Evolutionary conservation across 2,797 vertebrate species (phyloP), one percentile per base, ranked within the genome.

Genomic region (Octomys mimax): DNA sequence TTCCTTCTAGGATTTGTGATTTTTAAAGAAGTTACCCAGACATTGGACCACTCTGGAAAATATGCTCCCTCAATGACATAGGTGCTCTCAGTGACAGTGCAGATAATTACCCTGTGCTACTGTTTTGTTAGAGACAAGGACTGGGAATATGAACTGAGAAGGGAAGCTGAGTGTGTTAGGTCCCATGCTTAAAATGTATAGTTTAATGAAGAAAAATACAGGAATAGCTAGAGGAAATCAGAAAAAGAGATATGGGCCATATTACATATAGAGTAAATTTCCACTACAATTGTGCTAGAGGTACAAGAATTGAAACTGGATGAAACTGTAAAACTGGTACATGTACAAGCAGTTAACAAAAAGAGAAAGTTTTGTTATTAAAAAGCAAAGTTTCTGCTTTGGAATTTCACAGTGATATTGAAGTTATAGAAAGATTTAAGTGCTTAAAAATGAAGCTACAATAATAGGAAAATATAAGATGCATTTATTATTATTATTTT

Each of bases 341-440:
- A n/a, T 90, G 49, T 71, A 75, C 75, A 89, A 94, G 59, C 36
- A 94, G n/a, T 79, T 95, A 94, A 62, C 92, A 80, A 90, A 94
- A 26, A 91, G 68, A 28, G 84, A 93, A 87, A 90, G 82, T 92
- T 96, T 92, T 66, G 71, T 92, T 79, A 78, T 42, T 73, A 39
- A 42, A 73, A 36, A 26, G 39, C 42, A 42, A 42, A 73, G 39
- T 82, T 94, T 42, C 52, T 95, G 12, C 54, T 61, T 83, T 83
- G 22, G 24, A 89, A 11, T n/a, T 64, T 87, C 81, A 22, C 73
- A 95, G 71, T 88, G 92, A 85, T 94, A 82, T 78, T 42, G 36
- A 75, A 73, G 85, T 86, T 36, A 11, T 64, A 92, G 62, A 75
- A 87, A 75, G 33, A 42, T 87, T 89, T 87, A 83, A 92, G 85